phyloP scores from a whole-genome alignment of 2,797 vertebrate genomes.

The Neoniphon sammara region DNA sequence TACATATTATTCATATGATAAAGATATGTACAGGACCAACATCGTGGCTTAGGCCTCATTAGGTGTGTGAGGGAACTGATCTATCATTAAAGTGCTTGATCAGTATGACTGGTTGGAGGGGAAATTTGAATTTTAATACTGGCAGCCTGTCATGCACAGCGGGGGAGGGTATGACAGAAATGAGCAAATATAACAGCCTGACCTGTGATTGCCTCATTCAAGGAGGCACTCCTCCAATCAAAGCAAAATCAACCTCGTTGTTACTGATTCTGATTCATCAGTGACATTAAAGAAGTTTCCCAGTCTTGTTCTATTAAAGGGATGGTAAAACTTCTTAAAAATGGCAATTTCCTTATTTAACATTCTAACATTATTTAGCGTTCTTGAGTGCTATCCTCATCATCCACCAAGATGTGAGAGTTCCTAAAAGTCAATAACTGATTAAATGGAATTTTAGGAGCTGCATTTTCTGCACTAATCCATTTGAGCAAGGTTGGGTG shows the following conservation, averaged over 20 bases:
- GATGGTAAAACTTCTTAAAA: too few relatives aligned
- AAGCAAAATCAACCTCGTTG: conserved; percentile 36
- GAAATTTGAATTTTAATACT: conserved; percentile 36
- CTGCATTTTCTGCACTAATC: too few relatives aligned
- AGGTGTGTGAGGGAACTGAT: conserved; percentile 33
- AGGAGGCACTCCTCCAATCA: conserved; percentile 33
- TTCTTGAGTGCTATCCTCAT: too few relatives aligned
- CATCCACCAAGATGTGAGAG: too few relatives aligned
- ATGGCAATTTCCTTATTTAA: too few relatives aligned
- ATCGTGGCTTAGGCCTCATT: conserved; percentile 37
- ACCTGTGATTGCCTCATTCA: conserved; percentile 36
- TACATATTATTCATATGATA: conserved; percentile 10
- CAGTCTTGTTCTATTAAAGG: not conserved
- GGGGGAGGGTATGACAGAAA: conserved; percentile 13
- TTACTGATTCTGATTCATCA: not conserved
- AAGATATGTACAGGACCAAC: conserved; percentile 17
- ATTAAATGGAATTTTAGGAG: too few relatives aligned
- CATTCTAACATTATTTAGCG: too few relatives aligned
- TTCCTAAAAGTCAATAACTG: too few relatives aligned
- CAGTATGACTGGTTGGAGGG: conserved; percentile 17
- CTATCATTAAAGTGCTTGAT: conserved; percentile 46
- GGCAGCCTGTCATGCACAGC: conserved; percentile 22
- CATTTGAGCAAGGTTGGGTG: too few relatives aligned
- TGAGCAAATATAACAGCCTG: conserved; percentile 22
- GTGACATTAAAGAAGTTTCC: not conserved